Conservation (phyloP, 2,888 invertebrate species). For the Eupithecia subfuscata region DNA sequence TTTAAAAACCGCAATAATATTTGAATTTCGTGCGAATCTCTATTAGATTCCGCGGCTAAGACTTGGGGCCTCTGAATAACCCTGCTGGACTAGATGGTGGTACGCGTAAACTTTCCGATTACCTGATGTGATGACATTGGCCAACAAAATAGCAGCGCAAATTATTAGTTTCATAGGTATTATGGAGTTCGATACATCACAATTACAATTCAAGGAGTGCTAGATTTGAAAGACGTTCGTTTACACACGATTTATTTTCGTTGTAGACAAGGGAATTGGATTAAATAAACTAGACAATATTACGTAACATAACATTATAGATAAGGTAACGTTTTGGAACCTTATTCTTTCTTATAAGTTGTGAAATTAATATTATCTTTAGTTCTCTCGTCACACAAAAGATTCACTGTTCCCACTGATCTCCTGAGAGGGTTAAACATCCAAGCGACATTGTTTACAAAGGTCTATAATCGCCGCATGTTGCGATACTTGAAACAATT, state of each 20-base stretch:
- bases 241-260: background rate
- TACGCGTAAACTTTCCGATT: background rate
- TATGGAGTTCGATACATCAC: background rate
- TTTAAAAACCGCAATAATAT: too few species aligned
- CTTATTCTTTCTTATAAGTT: background rate
- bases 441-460: slow-evolving; percentile 20
- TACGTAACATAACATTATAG: background rate
- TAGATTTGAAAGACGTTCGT: background rate
- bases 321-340: background rate
- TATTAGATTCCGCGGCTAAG: too few species aligned
- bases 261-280: background rate
- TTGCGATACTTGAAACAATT: slow-evolving; percentile 49
- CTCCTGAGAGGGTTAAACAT: background rate
- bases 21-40: too few species aligned
- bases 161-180: background rate
- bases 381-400: background rate
- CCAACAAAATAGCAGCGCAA: too few species aligned
- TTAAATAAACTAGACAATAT: background rate
- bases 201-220: background rate
- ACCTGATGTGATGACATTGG: background rate
- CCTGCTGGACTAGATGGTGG: background rate
- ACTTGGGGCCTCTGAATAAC: too few species aligned
- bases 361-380: background rate
- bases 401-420: background rate
- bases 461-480: slow-evolving; percentile 30